These are phyloP conservation scores for Nomia melanderi DNA, from an alignment of 1,140 invertebrate genomes.

Conservation along the genomic window DNA sequence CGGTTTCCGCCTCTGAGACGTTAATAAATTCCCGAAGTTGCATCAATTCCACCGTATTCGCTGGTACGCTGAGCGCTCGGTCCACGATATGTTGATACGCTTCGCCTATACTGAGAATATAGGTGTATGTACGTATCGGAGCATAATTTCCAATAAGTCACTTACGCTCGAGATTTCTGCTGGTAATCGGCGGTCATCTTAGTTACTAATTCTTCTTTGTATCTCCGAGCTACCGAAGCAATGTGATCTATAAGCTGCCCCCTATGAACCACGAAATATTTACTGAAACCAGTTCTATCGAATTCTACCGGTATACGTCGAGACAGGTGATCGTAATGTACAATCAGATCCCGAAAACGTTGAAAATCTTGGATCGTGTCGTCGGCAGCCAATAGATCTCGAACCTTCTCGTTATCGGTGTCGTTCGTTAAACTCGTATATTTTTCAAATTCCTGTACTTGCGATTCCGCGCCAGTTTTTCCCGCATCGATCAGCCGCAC, in stretches of 20 bases:
- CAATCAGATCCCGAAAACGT: slow-evolving; percentile 84
- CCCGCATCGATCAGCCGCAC: slow-evolving; percentile 85
- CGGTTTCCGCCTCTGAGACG: slow-evolving; percentile 87
- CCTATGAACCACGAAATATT: slow-evolving; percentile 93
- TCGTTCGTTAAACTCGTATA: slow-evolving; percentile 91
- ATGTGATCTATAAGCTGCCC: slow-evolving; percentile 89
- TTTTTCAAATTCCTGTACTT: slow-evolving; percentile 89
- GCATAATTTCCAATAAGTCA: background rate
- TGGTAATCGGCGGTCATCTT: slow-evolving; percentile 92
- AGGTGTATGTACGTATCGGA: background rate
- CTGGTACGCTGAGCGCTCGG: slow-evolving; percentile 89
- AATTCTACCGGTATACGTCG: slow-evolving; percentile 85
- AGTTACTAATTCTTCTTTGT: slow-evolving; percentile 87
- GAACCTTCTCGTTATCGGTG: slow-evolving; percentile 85
- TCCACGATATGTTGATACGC: slow-evolving; percentile 92
- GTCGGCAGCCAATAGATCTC: slow-evolving; percentile 86
- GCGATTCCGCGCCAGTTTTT: slow-evolving; percentile 85
- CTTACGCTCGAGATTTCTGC: slow-evolving; percentile 88
- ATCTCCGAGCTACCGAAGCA: slow-evolving; percentile 84
- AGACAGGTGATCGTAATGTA: slow-evolving; percentile 85
- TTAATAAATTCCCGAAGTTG: slow-evolving; percentile 89
- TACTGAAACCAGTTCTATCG: slow-evolving; percentile 87
- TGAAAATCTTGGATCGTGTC: slow-evolving; percentile 84
- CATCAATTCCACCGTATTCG: slow-evolving; percentile 93
- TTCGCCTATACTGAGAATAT: slow-evolving; percentile 87